These are phyloP conservation scores for Punctoribates punctum DNA, from an alignment of 2,888 invertebrate species.

Conservation along the genomic window DNA sequence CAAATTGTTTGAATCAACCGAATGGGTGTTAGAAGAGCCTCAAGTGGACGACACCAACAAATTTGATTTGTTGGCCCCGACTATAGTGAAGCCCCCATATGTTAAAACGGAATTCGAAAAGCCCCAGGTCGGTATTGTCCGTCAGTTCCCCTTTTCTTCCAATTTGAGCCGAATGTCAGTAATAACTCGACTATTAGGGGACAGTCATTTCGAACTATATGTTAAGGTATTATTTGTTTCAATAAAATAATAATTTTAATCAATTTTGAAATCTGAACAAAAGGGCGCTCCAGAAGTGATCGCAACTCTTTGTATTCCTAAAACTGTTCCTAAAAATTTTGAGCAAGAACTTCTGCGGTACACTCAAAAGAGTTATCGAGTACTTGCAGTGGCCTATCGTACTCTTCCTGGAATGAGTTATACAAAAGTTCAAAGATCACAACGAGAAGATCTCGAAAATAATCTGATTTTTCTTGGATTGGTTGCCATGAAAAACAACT, in stretches of 20 bases:
- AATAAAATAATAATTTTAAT: neutral
- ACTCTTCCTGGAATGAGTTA: constrained; percentile 63
- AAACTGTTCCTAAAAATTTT: constrained; percentile 69
- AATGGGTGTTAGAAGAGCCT: constrained; percentile 52
- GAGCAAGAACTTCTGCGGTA: constrained; percentile 71
- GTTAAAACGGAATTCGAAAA: neutral
- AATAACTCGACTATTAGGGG: constrained; percentile 55
- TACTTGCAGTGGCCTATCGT: constrained; percentile 76
- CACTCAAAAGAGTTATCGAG: constrained; percentile 75
- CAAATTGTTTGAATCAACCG: constrained; percentile 56
- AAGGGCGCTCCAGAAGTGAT: constrained; percentile 58
- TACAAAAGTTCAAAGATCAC: constrained; percentile 38
- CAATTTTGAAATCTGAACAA: neutral
- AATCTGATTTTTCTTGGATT: constrained; percentile 60
- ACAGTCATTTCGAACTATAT: constrained; percentile 55
- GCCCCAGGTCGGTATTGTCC: constrained; percentile 55
- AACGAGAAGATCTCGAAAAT: constrained; percentile 54
- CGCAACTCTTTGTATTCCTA: constrained; percentile 53
- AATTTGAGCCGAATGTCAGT: constrained; percentile 58
- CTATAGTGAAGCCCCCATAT: constrained; percentile 52
- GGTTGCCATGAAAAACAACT: constrained; percentile 88
- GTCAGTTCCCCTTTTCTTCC: constrained; percentile 58
- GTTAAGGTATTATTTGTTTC: constrained; percentile 53
- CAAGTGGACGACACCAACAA: constrained; percentile 52
- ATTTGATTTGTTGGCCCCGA: constrained; percentile 55